Percentiles rank a stretch among this genome's conserved stretches.
Evolutionary conservation across 2,888 invertebrate genomes (phyloP).

Genomic region (Agonopterix subpropinquella): DNA sequence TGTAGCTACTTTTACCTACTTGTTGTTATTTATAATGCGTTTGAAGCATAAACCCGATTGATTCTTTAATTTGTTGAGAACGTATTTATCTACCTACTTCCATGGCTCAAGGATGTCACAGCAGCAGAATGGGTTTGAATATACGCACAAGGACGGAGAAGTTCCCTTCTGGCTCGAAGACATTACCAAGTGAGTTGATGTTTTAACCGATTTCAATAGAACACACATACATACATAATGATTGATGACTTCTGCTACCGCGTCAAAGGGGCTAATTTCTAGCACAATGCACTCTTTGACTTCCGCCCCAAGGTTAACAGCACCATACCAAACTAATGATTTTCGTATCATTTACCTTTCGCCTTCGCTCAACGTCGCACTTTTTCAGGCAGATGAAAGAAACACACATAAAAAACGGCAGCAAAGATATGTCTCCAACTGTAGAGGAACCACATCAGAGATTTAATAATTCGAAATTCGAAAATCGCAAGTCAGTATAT

Average conservation of each 20-base stretch:
- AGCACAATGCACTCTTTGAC: conserved; percentile 29
- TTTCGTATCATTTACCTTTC: background rate
- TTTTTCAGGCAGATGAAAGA: conserved; percentile 61
- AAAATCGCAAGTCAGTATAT: conserved; percentile 35
- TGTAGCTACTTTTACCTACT: conserved; percentile 2
- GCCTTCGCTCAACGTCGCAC: background rate
- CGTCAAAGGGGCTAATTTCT: conserved; percentile 24
- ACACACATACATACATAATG: conserved; percentile 19
- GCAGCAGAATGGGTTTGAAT: conserved; percentile 48
- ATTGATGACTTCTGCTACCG: conserved; percentile 31
- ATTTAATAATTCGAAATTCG: conserved; percentile 30
- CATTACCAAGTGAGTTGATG: conserved; percentile 56
- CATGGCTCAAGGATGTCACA: conserved; percentile 64
- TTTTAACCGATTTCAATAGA: conserved; percentile 4
- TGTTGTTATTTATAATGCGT: conserved; percentile 9
- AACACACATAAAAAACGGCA: conserved; percentile 48
- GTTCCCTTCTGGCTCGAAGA: conserved; percentile 61
- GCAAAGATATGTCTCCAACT: conserved; percentile 29
- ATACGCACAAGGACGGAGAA: conserved; percentile 41
- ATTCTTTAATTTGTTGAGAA: conserved; percentile 1
- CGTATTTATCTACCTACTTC: conserved; percentile 25
- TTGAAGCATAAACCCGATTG: background rate
- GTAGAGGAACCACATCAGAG: conserved; percentile 27
- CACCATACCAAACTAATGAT: background rate
- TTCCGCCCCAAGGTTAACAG: conserved; percentile 38